A percentile compares a stretch with the other conserved stretches of the same genome.
These are phyloP conservation scores for Scaptomyza cyrtandrae DNA, from an alignment of 2,888 invertebrate genomes.

Conservation along the genomic window DNA sequence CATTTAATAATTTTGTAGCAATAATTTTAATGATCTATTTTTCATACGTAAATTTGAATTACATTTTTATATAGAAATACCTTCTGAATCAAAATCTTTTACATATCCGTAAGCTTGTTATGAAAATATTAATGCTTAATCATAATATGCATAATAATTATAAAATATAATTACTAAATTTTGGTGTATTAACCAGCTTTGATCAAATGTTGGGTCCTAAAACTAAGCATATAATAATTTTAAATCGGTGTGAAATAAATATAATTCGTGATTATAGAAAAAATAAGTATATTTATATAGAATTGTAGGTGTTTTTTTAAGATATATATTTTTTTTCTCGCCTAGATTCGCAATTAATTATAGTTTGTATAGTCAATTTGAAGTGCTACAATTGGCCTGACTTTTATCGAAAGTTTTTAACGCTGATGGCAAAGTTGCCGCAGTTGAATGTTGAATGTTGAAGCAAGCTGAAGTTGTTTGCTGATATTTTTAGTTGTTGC, in stretches of 20 bases:
- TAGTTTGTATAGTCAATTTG: neutral
- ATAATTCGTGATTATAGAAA: neutral
- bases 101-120: too few species aligned
- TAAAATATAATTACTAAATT: too few species aligned
- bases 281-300: neutral
- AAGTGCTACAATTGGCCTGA: slow-evolving; percentile 3
- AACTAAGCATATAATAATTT: too few species aligned
- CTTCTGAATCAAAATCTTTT: too few species aligned
- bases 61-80: too few species aligned
- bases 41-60: too few species aligned
- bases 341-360: neutral
- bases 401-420: slow-evolving; percentile 39
- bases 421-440: slow-evolving; percentile 34
- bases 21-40: too few species aligned
- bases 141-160: too few species aligned
- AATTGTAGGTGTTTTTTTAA: neutral
- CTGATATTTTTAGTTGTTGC: slow-evolving; percentile 20
- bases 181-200: too few species aligned
- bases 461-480: slow-evolving; percentile 5
- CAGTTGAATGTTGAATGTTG: slow-evolving; percentile 6
- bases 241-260: neutral
- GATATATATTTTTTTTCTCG: neutral
- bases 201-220: too few species aligned
- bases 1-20: too few species aligned
- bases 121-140: too few species aligned